Base-by-base conservation (phyloP, 64 coral and sea anemone species). In the Montipora sp. region DNA sequence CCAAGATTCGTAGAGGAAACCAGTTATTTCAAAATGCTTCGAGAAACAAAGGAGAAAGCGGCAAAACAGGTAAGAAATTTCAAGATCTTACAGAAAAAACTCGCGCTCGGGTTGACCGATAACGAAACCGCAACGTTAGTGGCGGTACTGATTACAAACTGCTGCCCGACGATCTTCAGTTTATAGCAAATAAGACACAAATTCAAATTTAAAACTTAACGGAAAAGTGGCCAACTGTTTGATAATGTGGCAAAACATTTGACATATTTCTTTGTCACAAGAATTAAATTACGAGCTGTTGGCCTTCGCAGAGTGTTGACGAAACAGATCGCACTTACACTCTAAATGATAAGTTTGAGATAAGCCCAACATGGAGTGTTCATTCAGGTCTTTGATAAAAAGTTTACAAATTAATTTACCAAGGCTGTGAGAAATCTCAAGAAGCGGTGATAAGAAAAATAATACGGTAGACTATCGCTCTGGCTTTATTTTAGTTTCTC, bases 1-100 rank as follows among this genome's bases (percentile, higher is more conserved):
- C 82, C 82, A 8, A 85, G 71, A 48, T 85, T 85, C 47, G 82
- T 71, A 18, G 82, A 85, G 36, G 82, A 85, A 50, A 85, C 61
- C 19, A 71, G 82, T 46, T 85, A 85, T 85, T 85, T 85, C 8
- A 85, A 85, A 85, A 70, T 85, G 82, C 47, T 85, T 16, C 61
- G 82, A 13, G 61, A 85, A 49, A 85, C 82, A 14, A 85, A 85
- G 47, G 82, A 85, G 48, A 85, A 85, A 10, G 82, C 82, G 1
- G 82, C 82, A 69, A 85, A 85, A 7, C 82, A 85, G 82, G 82
- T 85, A 71, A 10, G 45, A 71, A 6, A 8, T 10, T 2, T 10
- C 36, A 45, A 20, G 7, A 11, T 46, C 24, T 3, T 22, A 46
- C 3, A 46, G 49, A 48, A 61, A 36, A 36, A 1, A 36, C 27